Evolutionary conservation across 2,113 vertebrate species (phyloP).

Genomic region (Indri indri): DNA sequence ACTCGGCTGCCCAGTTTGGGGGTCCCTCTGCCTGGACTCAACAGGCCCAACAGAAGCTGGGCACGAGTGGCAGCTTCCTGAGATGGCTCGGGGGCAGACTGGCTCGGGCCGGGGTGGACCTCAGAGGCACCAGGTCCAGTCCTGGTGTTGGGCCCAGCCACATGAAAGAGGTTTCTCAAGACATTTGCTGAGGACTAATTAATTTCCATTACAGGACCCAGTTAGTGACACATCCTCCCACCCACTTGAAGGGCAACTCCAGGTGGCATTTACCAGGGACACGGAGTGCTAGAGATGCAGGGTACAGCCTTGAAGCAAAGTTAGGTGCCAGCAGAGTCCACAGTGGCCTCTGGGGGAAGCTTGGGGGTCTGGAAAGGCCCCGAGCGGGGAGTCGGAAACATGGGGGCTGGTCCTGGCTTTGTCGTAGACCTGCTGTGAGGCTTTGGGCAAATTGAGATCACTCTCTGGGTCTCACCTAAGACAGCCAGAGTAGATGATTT

Average conservation of each 20-base stretch:
- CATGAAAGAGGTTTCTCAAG: conserved; percentile 21
- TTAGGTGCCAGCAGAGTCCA: not conserved
- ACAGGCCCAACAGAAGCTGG: not conserved
- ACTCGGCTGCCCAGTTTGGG: not conserved
- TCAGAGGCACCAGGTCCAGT: not conserved
- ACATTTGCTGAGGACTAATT: conserved; percentile 50
- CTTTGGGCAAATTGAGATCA: not conserved
- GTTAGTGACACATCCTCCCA: conserved; percentile 42
- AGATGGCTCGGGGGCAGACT: not conserved
- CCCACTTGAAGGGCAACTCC: conserved; percentile 1
- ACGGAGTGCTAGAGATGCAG: not conserved
- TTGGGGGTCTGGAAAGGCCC: no score
- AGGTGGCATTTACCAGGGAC: conserved; percentile 39
- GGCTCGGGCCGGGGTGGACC: not conserved
- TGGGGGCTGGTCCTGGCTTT: not conserved
- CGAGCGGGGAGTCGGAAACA: not conserved
- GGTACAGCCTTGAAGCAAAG: not conserved
- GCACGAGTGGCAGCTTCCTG: not conserved
- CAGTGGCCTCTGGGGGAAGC: not conserved
- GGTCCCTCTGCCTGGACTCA: not conserved
- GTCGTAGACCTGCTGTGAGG: not conserved
- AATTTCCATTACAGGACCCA: conserved; percentile 48
- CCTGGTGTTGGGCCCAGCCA: not conserved
- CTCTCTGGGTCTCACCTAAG: not conserved
- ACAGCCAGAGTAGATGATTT: not conserved